These are phyloP conservation scores for Conus betulinus DNA, from an alignment of 1,140 invertebrate genomes.

Conservation along the genomic window DNA sequence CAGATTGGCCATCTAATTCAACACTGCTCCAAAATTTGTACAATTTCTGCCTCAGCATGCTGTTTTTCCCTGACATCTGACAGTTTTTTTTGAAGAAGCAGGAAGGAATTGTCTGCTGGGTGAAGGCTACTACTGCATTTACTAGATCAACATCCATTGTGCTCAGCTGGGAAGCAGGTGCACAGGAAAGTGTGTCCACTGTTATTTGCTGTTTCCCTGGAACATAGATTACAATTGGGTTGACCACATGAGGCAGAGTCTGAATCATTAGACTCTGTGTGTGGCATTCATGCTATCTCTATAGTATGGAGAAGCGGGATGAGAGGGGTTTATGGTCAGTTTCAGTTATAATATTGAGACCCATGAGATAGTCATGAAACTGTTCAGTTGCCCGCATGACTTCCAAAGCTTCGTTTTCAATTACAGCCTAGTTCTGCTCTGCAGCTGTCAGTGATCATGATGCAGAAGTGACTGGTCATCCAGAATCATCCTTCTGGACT, in stretches of 20 bases:
- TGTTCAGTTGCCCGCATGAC: constrained; percentile 77
- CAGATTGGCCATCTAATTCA: background rate
- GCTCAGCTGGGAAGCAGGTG: background rate
- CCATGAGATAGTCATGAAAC: constrained; percentile 77
- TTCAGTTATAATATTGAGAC: constrained; percentile 63
- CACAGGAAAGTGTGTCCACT: constrained; percentile 46
- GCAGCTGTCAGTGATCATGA: constrained; percentile 54
- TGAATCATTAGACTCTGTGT: constrained; percentile 43
- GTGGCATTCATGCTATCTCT: constrained; percentile 40
- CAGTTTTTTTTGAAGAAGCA: constrained; percentile 5
- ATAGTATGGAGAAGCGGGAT: constrained; percentile 52
- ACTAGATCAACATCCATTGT: background rate
- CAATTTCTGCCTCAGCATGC: background rate
- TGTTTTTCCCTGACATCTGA: background rate
- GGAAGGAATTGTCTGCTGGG: background rate
- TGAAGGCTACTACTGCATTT: background rate
- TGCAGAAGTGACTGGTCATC: constrained; percentile 45
- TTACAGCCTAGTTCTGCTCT: constrained; percentile 76
- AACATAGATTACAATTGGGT: constrained; percentile 30
- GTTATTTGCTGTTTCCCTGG: constrained; percentile 52
- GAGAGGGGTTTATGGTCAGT: constrained; percentile 72
- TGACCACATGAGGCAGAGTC: constrained; percentile 45
- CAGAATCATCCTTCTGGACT: constrained; percentile 19
- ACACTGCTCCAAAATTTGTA: background rate
- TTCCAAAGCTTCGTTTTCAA: constrained; percentile 78